Conservation (phyloP, 2,888 invertebrate species). For the Flexamia atlantica region DNA sequence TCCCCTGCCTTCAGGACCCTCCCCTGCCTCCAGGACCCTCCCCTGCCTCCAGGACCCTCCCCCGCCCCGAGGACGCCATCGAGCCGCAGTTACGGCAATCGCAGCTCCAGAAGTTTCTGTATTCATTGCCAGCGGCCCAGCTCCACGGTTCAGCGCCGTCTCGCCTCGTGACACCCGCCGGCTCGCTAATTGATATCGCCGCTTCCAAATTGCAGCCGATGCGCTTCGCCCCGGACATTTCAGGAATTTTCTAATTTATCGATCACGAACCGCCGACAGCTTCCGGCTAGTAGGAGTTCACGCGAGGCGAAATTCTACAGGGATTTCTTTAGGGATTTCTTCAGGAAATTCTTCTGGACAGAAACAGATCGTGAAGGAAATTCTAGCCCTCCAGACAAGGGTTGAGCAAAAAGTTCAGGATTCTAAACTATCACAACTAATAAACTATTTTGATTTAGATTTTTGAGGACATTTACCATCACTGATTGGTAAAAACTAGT, state of each 20-base stretch:
- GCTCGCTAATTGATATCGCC: conserved; percentile 54
- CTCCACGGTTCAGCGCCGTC: background rate
- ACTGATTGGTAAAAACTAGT: too few species aligned
- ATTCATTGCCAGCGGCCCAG: background rate
- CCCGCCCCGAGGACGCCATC: background rate
- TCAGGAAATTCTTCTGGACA: too few species aligned
- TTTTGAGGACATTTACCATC: too few species aligned
- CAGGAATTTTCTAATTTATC: conserved; percentile 63
- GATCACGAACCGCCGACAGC: conserved; percentile 50
- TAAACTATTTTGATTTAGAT: too few species aligned
- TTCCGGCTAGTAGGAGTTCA: conserved; percentile 39
- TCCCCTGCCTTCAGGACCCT: too few species aligned
- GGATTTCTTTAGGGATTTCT: too few species aligned
- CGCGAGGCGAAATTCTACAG: too few species aligned
- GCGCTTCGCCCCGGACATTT: conserved; percentile 46
- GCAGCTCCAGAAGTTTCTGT: background rate
- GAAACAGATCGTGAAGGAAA: too few species aligned
- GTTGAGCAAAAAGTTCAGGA: too few species aligned
- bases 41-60: background rate
- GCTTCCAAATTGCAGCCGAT: conserved; percentile 57
- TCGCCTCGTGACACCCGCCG: conserved; percentile 54
- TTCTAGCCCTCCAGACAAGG: too few species aligned
- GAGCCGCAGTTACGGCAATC: conserved; percentile 3
- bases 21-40: too few species aligned
- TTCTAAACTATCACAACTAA: too few species aligned